phyloP scores from a whole-genome alignment of 2,797 vertebrate genomes.

The Cossypha polioptera region DNA sequence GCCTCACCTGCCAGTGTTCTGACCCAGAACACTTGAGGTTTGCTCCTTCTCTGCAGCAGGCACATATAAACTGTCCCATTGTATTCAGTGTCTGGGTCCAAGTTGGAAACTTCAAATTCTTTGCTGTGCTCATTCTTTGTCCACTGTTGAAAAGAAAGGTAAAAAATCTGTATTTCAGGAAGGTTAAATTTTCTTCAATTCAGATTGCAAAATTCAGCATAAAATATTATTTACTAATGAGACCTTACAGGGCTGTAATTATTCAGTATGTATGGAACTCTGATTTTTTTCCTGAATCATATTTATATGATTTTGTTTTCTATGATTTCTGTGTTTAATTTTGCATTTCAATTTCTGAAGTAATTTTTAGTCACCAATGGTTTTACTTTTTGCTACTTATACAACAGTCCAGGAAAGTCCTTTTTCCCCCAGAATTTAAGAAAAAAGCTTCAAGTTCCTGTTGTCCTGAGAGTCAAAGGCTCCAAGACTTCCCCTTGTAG shows the following conservation, averaged over 20 bases:
- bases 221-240: neutral
- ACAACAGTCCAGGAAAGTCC: neutral
- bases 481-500: neutral
- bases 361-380: fast-evolving
- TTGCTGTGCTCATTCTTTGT: slow-evolving; percentile 30
- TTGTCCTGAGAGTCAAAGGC: neutral
- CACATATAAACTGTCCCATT: slow-evolving; percentile 33
- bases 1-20: slow-evolving; percentile 71
- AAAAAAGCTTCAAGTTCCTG: neutral
- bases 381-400: neutral
- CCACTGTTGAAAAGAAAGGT: slow-evolving; percentile 46
- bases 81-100: slow-evolving; percentile 74
- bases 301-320: neutral
- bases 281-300: neutral
- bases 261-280: neutral
- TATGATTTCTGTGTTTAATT: neutral
- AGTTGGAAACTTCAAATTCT: slow-evolving; percentile 67
- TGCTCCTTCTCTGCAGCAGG: slow-evolving; percentile 40
- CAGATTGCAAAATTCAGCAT: neutral
- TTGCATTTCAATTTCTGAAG: neutral
- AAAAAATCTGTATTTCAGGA: neutral
- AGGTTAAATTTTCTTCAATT: neutral
- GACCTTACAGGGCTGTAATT: neutral
- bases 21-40: slow-evolving; percentile 49
- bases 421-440: neutral